Evolutionary conservation across 2,888 invertebrate species (phyloP).

Genomic region (Halocaridina rubra): DNA sequence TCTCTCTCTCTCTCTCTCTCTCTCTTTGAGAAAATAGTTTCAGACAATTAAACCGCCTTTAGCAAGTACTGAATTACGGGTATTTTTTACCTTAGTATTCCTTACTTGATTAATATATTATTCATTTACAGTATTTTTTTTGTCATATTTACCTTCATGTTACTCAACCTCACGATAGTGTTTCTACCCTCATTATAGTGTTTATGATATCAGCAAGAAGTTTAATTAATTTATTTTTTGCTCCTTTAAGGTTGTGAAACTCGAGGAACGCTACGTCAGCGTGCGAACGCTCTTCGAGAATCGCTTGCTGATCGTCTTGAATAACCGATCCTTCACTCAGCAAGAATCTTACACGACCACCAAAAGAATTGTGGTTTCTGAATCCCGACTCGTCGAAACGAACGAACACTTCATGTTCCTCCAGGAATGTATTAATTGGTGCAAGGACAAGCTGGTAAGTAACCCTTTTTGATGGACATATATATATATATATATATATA

Average conservation of each 20-base stretch:
- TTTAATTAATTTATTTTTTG: too few relatives aligned
- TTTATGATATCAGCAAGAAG: too few relatives aligned
- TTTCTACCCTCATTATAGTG: too few relatives aligned
- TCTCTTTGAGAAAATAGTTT: not conserved
- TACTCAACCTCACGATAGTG: not conserved
- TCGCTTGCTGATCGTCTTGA: constrained; percentile 84
- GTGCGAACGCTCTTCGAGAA: constrained; percentile 79
- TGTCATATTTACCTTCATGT: not conserved
- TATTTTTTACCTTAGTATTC: too few relatives aligned
- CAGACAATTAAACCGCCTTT: too few relatives aligned
- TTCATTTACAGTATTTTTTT: not conserved
- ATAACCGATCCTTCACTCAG: constrained; percentile 70
- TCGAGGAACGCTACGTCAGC: constrained; percentile 63
- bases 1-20: not conserved
- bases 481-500: too few relatives aligned
- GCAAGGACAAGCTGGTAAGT: constrained; percentile 82
- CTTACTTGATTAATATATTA: too few relatives aligned
- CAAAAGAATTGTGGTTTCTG: constrained; percentile 74
- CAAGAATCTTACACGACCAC: constrained; percentile 62
- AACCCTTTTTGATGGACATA: too few relatives aligned
- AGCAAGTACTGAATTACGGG: too few relatives aligned
- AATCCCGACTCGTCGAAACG: constrained; percentile 90
- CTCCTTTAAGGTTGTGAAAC: constrained; percentile 57
- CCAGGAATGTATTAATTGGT: constrained; percentile 95
- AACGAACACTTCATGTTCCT: constrained; percentile 93